Evolutionary conservation across 2,113 vertebrate species (phyloP).

Genomic region (Brachyhypopomus gauderio): DNA sequence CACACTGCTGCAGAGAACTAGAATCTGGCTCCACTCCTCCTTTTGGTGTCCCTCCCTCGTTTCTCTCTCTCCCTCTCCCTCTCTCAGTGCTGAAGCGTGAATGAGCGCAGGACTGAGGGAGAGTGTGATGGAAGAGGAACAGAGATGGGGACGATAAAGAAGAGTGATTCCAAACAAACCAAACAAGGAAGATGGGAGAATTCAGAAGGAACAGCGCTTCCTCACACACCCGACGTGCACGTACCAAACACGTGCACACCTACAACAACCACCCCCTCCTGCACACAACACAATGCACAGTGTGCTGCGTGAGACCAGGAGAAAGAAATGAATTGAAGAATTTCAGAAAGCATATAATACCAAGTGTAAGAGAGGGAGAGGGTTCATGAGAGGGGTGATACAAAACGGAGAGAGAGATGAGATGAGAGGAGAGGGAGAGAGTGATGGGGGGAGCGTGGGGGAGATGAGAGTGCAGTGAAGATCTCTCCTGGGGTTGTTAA

Average conservation of each 20-base stretch:
- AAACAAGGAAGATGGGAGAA: neutral
- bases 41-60: constrained; percentile 43
- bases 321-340: neutral
- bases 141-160: neutral
- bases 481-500: constrained; percentile 64
- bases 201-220: no score
- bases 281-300: no score
- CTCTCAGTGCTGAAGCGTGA: neutral
- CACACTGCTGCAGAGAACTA: constrained; percentile 58
- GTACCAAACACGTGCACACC: no score
- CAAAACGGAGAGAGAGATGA: neutral
- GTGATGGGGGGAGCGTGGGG: constrained; percentile 21
- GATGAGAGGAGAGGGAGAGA: neutral
- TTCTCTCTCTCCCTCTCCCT: constrained; percentile 9
- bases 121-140: neutral
- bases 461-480: constrained; percentile 15
- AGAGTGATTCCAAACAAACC: neutral
- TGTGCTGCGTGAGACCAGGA: neutral
- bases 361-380: neutral
- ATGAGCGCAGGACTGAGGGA: neutral
- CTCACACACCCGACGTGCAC: no score
- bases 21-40: constrained; percentile 40
- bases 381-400: neutral
- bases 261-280: no score
- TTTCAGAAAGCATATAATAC: neutral